A percentile compares a stretch with the other conserved stretches of the same genome.
These are phyloP conservation scores for Rutilus rutilus DNA, from an alignment of 2,113 vertebrate species.

Conservation along the genomic window DNA sequence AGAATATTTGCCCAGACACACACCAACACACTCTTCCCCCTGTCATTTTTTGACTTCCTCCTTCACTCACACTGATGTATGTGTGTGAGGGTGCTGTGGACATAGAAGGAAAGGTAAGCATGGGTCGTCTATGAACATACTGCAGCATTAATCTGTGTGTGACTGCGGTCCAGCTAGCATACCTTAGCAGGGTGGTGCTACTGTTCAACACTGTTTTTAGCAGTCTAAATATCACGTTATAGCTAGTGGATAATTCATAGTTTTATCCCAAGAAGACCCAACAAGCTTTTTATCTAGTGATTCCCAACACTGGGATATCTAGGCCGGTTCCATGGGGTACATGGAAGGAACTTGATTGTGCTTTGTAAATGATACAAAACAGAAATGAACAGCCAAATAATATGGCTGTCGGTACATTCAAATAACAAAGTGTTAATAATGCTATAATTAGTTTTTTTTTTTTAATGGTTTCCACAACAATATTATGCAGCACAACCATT, in stretches of 20 bases:
- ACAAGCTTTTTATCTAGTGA: neutral
- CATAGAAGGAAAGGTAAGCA: neutral
- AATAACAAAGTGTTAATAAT: neutral
- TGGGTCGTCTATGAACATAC: slow-evolving; percentile 51
- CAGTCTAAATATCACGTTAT: neutral
- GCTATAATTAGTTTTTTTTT: neutral
- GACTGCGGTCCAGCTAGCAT: neutral
- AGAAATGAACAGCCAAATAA: neutral
- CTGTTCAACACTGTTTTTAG: slow-evolving; percentile 4
- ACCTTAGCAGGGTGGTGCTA: slow-evolving; percentile 7
- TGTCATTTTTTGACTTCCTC: slow-evolving; percentile 28
- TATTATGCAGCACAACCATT: neutral
- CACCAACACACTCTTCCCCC: slow-evolving; percentile 32
- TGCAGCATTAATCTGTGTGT: slow-evolving; percentile 60
- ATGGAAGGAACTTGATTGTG: neutral
- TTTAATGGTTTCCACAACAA: neutral
- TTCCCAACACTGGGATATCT: neutral
- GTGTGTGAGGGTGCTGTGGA: slow-evolving; percentile 55
- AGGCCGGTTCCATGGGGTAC: neutral
- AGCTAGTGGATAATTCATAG: neutral
- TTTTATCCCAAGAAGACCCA: neutral
- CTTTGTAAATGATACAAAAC: neutral
- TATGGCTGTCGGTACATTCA: neutral
- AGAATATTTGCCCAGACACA: slow-evolving; percentile 63
- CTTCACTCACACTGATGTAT: neutral